These are phyloP conservation scores for Peromyscus polionotus DNA, from an alignment of 2,113 vertebrate species.

Conservation along the genomic window DNA sequence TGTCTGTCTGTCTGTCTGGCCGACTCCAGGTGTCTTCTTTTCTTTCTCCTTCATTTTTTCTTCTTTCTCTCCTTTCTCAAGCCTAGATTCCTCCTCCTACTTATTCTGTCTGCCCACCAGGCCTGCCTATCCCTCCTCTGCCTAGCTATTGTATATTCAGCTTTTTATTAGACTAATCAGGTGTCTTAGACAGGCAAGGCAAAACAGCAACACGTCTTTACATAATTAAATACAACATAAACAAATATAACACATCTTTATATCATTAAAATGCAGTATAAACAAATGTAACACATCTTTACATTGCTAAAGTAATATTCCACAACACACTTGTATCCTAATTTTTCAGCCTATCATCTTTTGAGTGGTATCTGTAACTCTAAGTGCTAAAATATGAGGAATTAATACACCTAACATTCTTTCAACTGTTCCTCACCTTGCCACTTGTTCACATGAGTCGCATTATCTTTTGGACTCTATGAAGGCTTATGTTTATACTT, in stretches of 20 bases:
- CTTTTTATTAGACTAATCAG: neutral
- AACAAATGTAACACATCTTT: neutral
- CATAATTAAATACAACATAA: neutral
- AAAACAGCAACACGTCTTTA: neutral
- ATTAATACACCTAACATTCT: constrained; percentile 34
- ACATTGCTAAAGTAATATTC: neutral
- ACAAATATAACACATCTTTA: neutral
- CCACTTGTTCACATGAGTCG: constrained; percentile 2
- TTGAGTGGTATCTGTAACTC: neutral
- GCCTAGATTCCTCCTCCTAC: neutral
- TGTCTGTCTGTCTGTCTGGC: neutral
- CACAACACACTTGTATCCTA: neutral
- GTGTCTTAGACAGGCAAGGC: neutral
- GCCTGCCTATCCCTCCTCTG: neutral
- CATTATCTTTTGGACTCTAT: constrained; percentile 2
- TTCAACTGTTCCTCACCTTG: neutral
- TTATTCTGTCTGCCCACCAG: neutral
- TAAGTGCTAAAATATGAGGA: constrained; percentile 48
- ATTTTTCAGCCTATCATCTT: constrained; percentile 39
- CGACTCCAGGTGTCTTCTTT: neutral
- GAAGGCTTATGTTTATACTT: constrained; percentile 26
- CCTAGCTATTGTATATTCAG: neutral
- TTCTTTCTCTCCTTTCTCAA: neutral
- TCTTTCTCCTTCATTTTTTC: neutral
- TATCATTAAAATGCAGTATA: too few species aligned